A percentile compares a stretch with the other conserved stretches of the same genome.
phyloP scores from a whole-genome alignment of 2,888 invertebrate species.

The Vesta saturnalis region DNA sequence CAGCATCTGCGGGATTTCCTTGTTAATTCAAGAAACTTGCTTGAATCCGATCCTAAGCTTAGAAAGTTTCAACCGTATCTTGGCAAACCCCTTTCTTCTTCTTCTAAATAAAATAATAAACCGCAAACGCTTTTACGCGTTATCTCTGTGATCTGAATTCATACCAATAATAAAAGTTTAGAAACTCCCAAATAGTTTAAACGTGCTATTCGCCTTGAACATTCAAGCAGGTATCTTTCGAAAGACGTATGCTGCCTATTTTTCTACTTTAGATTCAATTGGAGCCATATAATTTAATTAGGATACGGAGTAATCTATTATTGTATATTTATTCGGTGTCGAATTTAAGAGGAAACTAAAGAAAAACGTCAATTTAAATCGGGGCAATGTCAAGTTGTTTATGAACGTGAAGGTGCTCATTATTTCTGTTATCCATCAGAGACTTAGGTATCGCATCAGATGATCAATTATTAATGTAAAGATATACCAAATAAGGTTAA shows the following conservation, averaged over 20 bases:
- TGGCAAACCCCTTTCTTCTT: background rate
- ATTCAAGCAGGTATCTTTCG: no score
- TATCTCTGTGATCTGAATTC: background rate
- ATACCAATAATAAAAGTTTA: background rate
- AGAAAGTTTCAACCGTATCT: constrained; percentile 5
- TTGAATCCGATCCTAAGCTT: constrained; percentile 15
- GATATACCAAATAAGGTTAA: no score
- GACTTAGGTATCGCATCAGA: no score
- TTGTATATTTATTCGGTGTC: background rate
- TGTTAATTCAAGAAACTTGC: constrained; percentile 23
- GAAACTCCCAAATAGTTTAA: background rate
- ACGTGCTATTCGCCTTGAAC: background rate
- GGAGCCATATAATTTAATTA: constrained; percentile 11
- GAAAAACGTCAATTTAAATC: constrained; percentile 2
- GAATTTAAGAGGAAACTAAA: constrained; percentile 1
- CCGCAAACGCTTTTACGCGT: background rate
- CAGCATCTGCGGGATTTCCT: constrained; percentile 16
- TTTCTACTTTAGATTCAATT: background rate
- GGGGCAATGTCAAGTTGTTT: background rate
- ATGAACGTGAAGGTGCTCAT: background rate
- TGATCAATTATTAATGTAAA: no score
- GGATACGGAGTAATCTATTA: constrained; percentile 7
- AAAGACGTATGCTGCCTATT: background rate
- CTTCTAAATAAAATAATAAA: constrained; percentile 6
- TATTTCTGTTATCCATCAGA: background rate